phyloP scores from a whole-genome alignment of 2,797 vertebrate species.

The Molothrus ater region DNA sequence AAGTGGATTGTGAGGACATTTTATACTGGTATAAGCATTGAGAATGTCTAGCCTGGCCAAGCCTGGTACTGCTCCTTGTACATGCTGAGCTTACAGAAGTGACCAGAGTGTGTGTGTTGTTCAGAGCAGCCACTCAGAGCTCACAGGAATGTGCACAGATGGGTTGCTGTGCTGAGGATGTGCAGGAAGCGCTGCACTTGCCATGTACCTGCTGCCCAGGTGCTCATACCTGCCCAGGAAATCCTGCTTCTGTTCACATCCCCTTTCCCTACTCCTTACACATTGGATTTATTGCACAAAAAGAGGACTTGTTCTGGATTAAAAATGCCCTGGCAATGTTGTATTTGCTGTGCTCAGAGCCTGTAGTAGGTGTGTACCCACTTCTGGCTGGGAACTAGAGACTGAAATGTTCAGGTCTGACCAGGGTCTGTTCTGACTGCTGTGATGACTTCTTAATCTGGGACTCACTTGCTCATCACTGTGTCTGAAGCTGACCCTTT shows the following conservation, averaged over 20 bases:
- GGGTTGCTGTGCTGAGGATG: fast-evolving
- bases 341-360: background rate
- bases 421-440: background rate
- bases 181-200: fast-evolving
- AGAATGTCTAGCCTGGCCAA: background rate
- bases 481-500: background rate
- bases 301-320: background rate
- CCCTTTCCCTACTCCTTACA: background rate
- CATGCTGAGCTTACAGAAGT: background rate
- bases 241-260: background rate
- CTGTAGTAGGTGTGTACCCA: fast-evolving
- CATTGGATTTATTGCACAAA: background rate
- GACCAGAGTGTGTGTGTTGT: fast-evolving
- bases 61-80: background rate
- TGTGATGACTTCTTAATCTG: background rate
- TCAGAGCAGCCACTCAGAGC: background rate
- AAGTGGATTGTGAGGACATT: background rate
- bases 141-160: fast-evolving
- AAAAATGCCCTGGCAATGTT: background rate
- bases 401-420: fast-evolving
- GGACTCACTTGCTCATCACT: background rate
- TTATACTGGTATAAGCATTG: background rate
- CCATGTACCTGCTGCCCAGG: fast-evolving
- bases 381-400: background rate
- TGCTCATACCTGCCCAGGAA: background rate